These are phyloP conservation scores for Coenonympha arcania DNA, from an alignment of 2,888 invertebrate species.

Conservation along the genomic window DNA sequence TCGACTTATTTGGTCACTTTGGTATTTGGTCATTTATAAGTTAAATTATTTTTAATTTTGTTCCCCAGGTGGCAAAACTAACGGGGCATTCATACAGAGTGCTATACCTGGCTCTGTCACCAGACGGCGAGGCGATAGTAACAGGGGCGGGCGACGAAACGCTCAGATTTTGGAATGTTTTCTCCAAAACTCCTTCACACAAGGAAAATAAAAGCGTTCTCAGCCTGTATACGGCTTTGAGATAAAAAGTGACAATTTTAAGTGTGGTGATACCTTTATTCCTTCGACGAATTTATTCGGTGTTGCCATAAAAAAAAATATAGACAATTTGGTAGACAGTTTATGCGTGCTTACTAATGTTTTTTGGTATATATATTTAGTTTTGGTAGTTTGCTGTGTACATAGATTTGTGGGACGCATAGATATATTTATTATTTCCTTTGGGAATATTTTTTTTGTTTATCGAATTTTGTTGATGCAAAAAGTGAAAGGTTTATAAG, in stretches of 20 bases:
- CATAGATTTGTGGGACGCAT: conserved; percentile 7
- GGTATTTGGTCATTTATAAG: no score
- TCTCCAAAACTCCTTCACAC: conserved; percentile 96
- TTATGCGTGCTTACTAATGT: conserved; percentile 3
- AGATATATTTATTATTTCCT: conserved; percentile 19
- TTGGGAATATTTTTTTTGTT: conserved; percentile 15
- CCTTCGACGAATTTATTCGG: background rate
- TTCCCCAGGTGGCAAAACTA: conserved; percentile 89
- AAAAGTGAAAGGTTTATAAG: background rate
- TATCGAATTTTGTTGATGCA: background rate
- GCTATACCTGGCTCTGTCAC: conserved; percentile 95
- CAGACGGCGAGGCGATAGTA: conserved; percentile 98
- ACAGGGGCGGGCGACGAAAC: conserved; percentile 99
- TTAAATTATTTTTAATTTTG: no score
- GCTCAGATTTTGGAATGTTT: conserved; percentile 98
- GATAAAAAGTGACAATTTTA: conserved; percentile 41
- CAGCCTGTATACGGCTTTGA: conserved; percentile 88
- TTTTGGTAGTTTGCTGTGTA: conserved; percentile 9
- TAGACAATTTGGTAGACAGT: conserved; percentile 1
- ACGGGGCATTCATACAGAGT: conserved; percentile 98
- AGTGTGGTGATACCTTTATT: conserved; percentile 11
- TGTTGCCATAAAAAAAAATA: conserved; percentile 9
- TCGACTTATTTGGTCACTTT: no score
- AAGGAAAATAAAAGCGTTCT: conserved; percentile 95
- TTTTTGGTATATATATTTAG: conserved; percentile 1